Base-by-base conservation (phyloP, 1,140 invertebrate species). In the Drosophila nannoptera region DNA sequence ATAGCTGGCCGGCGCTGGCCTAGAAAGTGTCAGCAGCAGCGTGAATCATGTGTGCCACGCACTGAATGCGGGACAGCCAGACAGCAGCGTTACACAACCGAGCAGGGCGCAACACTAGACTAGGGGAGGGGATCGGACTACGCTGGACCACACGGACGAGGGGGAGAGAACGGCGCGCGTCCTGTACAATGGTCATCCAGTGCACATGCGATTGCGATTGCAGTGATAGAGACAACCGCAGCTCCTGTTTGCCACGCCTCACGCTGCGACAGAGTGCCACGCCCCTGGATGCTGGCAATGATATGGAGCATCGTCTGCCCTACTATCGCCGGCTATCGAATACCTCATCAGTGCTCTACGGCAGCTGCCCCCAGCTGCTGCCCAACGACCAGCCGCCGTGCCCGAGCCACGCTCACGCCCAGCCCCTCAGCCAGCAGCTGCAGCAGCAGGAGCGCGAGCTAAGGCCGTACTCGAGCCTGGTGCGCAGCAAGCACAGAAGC, bases 151-250 rank as follows among this genome's bases (percentile, higher is more conserved):
- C 40, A 43, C 12, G 40, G 40, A 22, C 22, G 22, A 3, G 22
- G 22, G 3, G 22, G 32, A 38, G 52, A 67, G 8, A 35, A 29
- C 14, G 14, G 43, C 14, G 43, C 14, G 48, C 48, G 48, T 35
- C 9, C 42, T 45, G 31, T 62, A 83, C 81, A 77, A 88, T 88
- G 86, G 82, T 88, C 77, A 83, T 83, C 70, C 78, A 88, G 73
- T 88, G 86, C 56, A 87, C 86, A 88, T 88, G 86, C 73, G 86
- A 87, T 81, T 88, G 86, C 78, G 77, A 88, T 72, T 88, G 87
- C 82, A 88, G 86, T 78, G 82, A 88, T 76, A 82, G 71, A 84
- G 78, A 87, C 48, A 82, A 69, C 75, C 78, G 78, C 72, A 78
- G 82, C 74, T 78, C 68, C 73, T 80, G 78, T 66, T 68, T 84